phyloP scores from a whole-genome alignment of 2,888 invertebrate genomes.

The Pyrrhia umbra region DNA sequence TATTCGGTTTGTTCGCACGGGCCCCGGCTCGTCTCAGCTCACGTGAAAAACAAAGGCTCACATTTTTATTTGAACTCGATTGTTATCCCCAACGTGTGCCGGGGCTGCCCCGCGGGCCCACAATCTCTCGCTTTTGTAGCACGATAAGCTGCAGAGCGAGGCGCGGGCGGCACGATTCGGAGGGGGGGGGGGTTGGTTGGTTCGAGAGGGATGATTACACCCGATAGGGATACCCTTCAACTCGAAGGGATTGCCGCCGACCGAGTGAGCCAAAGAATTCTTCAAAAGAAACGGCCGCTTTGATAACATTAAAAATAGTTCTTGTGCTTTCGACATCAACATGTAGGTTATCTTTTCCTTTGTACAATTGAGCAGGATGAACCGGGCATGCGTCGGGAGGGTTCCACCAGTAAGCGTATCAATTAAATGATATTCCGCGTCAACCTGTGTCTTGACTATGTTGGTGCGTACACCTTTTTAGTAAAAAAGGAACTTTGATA shows the following conservation, averaged over 20 bases:
- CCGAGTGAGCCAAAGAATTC: slow-evolving; percentile 53
- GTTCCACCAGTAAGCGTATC: background rate
- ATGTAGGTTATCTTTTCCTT: slow-evolving; percentile 1
- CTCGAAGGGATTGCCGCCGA: slow-evolving; percentile 60
- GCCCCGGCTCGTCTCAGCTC: slow-evolving; percentile 35
- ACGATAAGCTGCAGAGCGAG: slow-evolving; percentile 65
- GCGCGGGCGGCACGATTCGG: slow-evolving; percentile 1
- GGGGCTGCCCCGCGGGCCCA: slow-evolving; percentile 46
- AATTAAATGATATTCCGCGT: no score
- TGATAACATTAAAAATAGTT: slow-evolving; percentile 59
- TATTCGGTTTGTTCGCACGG: slow-evolving; percentile 25
- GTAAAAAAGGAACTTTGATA: no score
- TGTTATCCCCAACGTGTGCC: slow-evolving; percentile 59
- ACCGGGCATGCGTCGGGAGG: background rate
- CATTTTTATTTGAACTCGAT: slow-evolving; percentile 73
- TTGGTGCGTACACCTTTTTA: no score
- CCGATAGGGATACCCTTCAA: slow-evolving; percentile 67
- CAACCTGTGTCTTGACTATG: no score
- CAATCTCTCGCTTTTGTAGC: slow-evolving; percentile 56
- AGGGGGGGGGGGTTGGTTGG: slow-evolving; percentile 12
- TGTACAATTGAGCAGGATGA: background rate
- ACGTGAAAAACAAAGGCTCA: slow-evolving; percentile 68
- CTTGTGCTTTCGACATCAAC: slow-evolving; percentile 30
- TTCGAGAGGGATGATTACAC: slow-evolving; percentile 58
- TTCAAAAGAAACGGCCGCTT: slow-evolving; percentile 56